Conservation (phyloP, 2,113 vertebrate species). For the Lipophrys pholis region DNA sequence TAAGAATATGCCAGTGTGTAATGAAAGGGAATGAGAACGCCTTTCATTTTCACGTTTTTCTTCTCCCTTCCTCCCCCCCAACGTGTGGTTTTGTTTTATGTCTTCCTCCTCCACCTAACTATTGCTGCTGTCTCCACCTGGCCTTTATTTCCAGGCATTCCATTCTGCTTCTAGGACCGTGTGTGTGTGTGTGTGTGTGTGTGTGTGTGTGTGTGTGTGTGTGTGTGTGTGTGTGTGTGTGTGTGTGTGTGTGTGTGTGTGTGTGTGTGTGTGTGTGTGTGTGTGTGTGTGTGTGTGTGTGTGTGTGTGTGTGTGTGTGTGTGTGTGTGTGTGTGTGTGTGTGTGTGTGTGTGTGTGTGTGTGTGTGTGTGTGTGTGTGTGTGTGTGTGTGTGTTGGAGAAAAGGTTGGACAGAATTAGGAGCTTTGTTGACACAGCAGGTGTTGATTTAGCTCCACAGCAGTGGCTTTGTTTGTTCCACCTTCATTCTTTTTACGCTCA, state of each 20-base stretch:
- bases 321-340: conserved; percentile 5
- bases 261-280: conserved; percentile 6
- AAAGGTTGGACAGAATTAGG: conserved; percentile 6
- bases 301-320: conserved; percentile 6
- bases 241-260: conserved; percentile 6
- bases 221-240: conserved; percentile 6
- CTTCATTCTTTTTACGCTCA: conserved; percentile 44
- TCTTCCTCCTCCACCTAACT: conserved; percentile 5
- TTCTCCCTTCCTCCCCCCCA: conserved; percentile 7
- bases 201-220: conserved; percentile 6
- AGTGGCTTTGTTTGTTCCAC: conserved; percentile 73
- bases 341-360: conserved; percentile 1
- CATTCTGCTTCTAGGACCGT: conserved; percentile 32
- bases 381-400: not conserved
- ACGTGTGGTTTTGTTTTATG: conserved; percentile 14
- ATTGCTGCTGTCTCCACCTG: conserved; percentile 62
- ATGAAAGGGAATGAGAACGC: conserved; percentile 52
- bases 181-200: conserved; percentile 6
- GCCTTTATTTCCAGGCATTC: conserved; percentile 66
- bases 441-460: conserved; percentile 73
- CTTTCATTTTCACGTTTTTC: conserved; percentile 62
- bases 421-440: conserved; percentile 75
- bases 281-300: conserved; percentile 6
- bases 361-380: conserved; percentile 11
- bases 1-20: conserved; percentile 31